Base-by-base conservation (phyloP, 2,888 invertebrate species). In the Phaonia tiefii region DNA sequence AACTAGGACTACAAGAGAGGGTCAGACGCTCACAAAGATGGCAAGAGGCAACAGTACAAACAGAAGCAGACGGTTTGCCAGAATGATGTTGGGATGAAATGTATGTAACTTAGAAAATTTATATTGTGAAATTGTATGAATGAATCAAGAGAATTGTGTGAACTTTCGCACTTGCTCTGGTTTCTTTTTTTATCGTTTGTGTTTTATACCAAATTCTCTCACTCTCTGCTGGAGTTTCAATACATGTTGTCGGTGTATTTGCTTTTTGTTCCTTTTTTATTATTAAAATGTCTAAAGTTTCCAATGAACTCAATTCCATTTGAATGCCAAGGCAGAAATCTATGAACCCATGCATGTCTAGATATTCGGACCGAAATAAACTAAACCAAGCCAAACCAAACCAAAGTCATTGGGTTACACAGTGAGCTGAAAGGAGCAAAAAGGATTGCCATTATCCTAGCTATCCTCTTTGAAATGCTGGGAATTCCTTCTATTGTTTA, bases 71-170 rank as follows among this genome's bases (percentile, higher is more conserved):
- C n/a, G n/a, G n/a, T n/a, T n/a, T n/a, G 17, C 49, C 17, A 17
- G 15, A 7, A 49, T 15, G n/a, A n/a, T 2, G 49, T 1, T 13
- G 31, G 31, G 31, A 37, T 1, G 58, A 26, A 15, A 58, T 15
- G 58, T 58, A n/a, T n/a, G 58, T 31, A 58, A 58, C 58, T 58
- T 37, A 58, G 58, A 58, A 58, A n/a, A 58, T 58, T 58, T 15
- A 37, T 58, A 31, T 58, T 58, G 58, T 58, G 58, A 60, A 72
- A 42, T 58, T 39, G 74, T 71, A 39, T 70, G 37, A 65, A 60
- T 77, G 51, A 81, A 75, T 46, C 66, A 39, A 67, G 42, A 77
- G 71, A 44, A 71, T 77, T 81, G 80, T 81, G 80, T 78, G 80
- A 77, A 81, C 56, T 77, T 71, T 81, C 37, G 51, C 80, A 81